phyloP scores from a whole-genome alignment of 2,888 invertebrate genomes.

The Drosophila mimetica region DNA sequence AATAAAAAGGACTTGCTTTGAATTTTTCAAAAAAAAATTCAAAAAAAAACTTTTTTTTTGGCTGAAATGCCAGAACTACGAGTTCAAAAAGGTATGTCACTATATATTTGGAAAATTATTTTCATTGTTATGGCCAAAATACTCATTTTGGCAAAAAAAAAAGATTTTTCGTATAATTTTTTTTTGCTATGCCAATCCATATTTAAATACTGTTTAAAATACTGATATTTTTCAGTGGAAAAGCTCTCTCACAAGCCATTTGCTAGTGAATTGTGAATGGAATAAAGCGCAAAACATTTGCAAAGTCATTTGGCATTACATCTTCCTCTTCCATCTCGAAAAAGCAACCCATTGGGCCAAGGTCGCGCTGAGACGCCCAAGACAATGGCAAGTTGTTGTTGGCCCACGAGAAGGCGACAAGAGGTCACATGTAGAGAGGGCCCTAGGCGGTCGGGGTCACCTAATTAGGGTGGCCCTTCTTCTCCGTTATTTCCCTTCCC shows the following conservation, averaged over 20 bases:
- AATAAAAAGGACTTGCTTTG: neutral
- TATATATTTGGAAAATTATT: too few relatives aligned
- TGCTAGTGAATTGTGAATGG: slow-evolving; percentile 1
- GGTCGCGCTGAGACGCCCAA: neutral
- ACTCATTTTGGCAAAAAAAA: too few relatives aligned
- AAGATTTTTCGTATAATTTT: too few relatives aligned
- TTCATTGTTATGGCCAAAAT: too few relatives aligned
- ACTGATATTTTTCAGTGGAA: too few relatives aligned
- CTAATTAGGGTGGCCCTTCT: slow-evolving; percentile 23
- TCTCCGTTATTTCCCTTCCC: neutral
- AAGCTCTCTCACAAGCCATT: neutral
- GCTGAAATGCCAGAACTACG: too few relatives aligned
- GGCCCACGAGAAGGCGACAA: slow-evolving; percentile 8
- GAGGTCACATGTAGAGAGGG: slow-evolving; percentile 2
- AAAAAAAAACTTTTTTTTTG: too few relatives aligned
- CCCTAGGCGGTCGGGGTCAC: slow-evolving; percentile 15
- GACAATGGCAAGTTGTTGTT: slow-evolving; percentile 8
- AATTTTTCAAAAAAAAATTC: too few relatives aligned
- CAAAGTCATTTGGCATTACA: slow-evolving; percentile 12
- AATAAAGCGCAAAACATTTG: slow-evolving; percentile 6
- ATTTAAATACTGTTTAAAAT: too few relatives aligned
- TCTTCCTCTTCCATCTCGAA: neutral
- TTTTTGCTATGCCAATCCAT: too few relatives aligned
- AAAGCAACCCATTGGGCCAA: slow-evolving; percentile 4
- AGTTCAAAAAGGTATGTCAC: too few relatives aligned